Percentiles rank a stretch among this genome's conserved stretches.
Conservation (phyloP, 2,888 invertebrate species). For the Euspilapteryx auroguttella region DNA sequence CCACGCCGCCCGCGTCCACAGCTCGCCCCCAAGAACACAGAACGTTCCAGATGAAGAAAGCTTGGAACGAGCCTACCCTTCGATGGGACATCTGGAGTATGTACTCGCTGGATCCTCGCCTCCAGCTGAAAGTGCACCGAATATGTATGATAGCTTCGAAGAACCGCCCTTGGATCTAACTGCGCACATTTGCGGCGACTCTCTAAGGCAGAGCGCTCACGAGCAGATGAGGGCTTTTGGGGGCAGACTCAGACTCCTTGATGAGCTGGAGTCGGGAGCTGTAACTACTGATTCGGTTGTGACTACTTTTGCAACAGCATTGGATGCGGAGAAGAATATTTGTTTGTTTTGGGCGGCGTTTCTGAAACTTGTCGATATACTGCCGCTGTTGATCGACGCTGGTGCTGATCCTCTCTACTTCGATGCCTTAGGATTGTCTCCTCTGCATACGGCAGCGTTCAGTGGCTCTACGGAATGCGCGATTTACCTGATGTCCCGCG, state of each 20-base stretch:
- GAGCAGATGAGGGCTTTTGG: conserved; percentile 74
- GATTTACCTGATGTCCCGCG: conserved; percentile 67
- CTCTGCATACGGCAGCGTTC: conserved; percentile 77
- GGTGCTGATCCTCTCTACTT: conserved; percentile 72
- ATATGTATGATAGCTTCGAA: conserved; percentile 80
- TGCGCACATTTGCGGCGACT: conserved; percentile 74
- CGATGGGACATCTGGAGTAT: conserved; percentile 70
- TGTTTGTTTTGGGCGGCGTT: conserved; percentile 76
- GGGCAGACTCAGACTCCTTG: conserved; percentile 68
- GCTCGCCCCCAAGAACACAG: conserved; percentile 8
- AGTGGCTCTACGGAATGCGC: conserved; percentile 76
- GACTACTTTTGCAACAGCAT: conserved; percentile 54
- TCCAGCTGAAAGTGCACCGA: conserved; percentile 78
- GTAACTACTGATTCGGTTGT: conserved; percentile 60
- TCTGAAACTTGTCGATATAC: conserved; percentile 67
- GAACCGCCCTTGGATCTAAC: conserved; percentile 70
- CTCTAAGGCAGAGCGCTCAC: conserved; percentile 70
- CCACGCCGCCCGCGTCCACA: conserved; percentile 10
- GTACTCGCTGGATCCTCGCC: conserved; percentile 81
- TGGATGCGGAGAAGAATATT: conserved; percentile 70
- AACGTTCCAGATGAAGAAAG: conserved; percentile 37
- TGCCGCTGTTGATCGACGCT: conserved; percentile 64
- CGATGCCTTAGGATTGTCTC: conserved; percentile 74
- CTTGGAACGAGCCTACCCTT: conserved; percentile 69
- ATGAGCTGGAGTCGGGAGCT: conserved; percentile 73